Evolutionary conservation across 2,797 vertebrate species (phyloP), one percentile per base, ranked within the genome.

Genomic region (Mallotus villosus): DNA sequence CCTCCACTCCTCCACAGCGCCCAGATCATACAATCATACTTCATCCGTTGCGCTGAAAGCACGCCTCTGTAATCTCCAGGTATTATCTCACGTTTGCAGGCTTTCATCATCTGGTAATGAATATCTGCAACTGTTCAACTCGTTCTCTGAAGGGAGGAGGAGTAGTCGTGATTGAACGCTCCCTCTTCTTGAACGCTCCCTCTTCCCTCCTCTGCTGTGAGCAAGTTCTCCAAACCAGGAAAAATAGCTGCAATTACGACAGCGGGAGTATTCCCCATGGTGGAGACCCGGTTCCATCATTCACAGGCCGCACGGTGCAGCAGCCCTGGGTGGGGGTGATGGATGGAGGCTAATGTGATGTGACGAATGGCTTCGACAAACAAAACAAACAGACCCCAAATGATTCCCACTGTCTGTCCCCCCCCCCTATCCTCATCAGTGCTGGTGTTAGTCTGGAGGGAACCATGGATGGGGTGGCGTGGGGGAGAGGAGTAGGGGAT

Each of bases 41-140:
- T 74, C 75, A 57, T 90, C 37, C 19, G 84, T 87, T 87, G 82
- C 81, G 74, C 72, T 58, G 81, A 11, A 84, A 88, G 74, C 84
- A 41, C 71, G 75, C 80, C 88, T 82, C 78, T 80, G 85, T 90
- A 88, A 92, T 91, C 85, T 82, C 76, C 49, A 1, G 85, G 82
- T 89, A 89, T 87, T 88, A 90, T 90, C 84, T 90, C 81, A 81
- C 86, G 88, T 90, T 88, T 90, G 86, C 87, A 88, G 82, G 82
- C 86, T 88, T 81, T 85, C 86, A 90, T 24, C 58, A 59, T 24
- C 22, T 60, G 21, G 16, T 24, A 46, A 41, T 25, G 21, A 46
- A 24, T 65, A 14, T 49, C 63, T 22, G 16, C 21, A 41, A 12
- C 6, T 49, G 32, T 22, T 41, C 5, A 19, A 6, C 63, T 22